Evolutionary conservation across 2,888 invertebrate genomes (phyloP), one percentile per base, ranked within the genome.

Genomic region (Rhagium mordax): DNA sequence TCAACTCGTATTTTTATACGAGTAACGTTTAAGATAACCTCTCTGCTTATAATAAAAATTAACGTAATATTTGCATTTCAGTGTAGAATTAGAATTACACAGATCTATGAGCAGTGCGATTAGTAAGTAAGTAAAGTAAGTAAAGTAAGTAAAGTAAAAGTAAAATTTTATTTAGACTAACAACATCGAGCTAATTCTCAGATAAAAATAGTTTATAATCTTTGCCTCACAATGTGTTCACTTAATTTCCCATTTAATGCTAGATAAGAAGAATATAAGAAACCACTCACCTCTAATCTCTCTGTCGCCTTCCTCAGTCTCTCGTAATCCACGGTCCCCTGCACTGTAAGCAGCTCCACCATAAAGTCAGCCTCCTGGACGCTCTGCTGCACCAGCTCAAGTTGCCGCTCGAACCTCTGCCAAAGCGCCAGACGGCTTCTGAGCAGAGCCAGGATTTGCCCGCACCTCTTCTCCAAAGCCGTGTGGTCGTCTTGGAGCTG

Each of bases 281-380:
- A 71, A 70, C 48, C 21, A 89, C 91, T 91, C 81, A 96, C 96
- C 93, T 96, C 95, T 71, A 96, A 90, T 83, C 95, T 90, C 87
- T 95, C 95, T 0, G 96, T 96, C 51, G 95, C 95, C 84, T 95
- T 95, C 66, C 94, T 89, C 71, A 96, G 88, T 7, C 96, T 90
- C 77, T 95, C 95, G 83, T 95, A 96, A 86, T 96, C 95, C 15
- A 96, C 94, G 74, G 94, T 93, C 0, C 95, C 95, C 84, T 96
- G 95, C 0, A 96, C 94, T 0, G 94, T 94, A 13, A 96, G 89
- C 72, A 96, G 88, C 79, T 96, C 95, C 89, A 95, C 94, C 95
- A 96, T 95, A 82, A 95, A 96, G 85, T 96, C 95, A 0, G 95
- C 94, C 82, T 96, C 95, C 70, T 95, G 92, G 0, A 95, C 95